phyloP scores from a whole-genome alignment of 2,888 invertebrate genomes.

The Lasius platythorax region DNA sequence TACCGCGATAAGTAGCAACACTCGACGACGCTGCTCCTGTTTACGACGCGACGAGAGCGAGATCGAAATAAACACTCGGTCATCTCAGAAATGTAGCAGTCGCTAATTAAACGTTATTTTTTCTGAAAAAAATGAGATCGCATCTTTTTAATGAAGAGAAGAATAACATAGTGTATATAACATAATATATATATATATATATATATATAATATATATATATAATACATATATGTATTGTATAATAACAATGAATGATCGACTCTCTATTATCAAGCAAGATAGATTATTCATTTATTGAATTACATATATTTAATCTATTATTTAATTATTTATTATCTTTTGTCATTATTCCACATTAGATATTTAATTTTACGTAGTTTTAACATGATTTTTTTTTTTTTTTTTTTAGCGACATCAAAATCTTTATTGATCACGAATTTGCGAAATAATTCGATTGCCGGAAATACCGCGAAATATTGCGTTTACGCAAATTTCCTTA shows the following conservation, averaged over 20 bases:
- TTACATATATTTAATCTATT: background rate
- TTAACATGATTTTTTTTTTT: background rate
- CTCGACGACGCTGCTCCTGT: slow-evolving; percentile 17
- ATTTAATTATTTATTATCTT: background rate
- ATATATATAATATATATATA: no score
- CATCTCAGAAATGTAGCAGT: background rate
- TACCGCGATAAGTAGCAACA: slow-evolving; percentile 22
- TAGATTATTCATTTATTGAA: background rate
- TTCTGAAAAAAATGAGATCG: background rate
- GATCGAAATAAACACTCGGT: background rate
- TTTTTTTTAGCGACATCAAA: background rate
- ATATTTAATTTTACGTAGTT: background rate
- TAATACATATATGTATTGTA: no score
- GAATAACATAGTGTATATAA: background rate
- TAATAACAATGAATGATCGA: background rate
- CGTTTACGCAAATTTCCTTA: background rate
- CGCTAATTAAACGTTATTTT: background rate
- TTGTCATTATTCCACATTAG: background rate
- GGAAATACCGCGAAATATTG: background rate
- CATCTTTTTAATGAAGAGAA: background rate
- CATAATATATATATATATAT: background rate
- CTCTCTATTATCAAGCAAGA: background rate
- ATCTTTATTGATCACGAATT: background rate
- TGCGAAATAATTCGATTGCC: background rate
- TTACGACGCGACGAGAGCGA: slow-evolving; percentile 13